Evolutionary conservation across 2,797 vertebrate species (phyloP).

Genomic region (Meriones psammophilus): DNA sequence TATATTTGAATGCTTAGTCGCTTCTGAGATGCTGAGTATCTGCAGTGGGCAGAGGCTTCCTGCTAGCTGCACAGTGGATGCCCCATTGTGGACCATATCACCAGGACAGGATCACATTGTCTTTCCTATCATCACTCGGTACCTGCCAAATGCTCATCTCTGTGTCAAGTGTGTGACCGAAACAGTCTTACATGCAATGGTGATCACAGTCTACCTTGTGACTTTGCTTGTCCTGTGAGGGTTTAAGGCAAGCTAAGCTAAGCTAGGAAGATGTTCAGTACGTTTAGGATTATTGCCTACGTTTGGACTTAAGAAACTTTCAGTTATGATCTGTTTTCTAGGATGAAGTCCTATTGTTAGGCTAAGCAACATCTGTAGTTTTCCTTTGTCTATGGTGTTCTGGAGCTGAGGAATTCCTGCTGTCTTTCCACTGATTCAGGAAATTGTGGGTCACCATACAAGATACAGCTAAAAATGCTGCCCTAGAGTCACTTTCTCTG

Average conservation of each 20-base stretch:
- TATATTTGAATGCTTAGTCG: neutral
- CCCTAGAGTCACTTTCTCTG: no score
- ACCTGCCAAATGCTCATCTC: neutral
- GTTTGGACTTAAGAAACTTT: neutral
- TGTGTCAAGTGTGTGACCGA: neutral
- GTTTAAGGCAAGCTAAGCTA: no score
- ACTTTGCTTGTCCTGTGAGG: neutral
- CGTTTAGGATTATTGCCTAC: neutral
- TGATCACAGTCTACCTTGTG: neutral
- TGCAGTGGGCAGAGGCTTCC: no score
- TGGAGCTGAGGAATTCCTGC: neutral
- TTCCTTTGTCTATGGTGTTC: neutral
- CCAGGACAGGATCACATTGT: neutral
- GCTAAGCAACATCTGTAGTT: neutral
- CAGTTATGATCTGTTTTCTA: neutral
- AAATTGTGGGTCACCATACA: neutral
- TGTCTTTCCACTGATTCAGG: neutral
- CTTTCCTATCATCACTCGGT: neutral
- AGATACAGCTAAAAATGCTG: neutral
- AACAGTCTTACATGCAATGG: no score
- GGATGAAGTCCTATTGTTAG: neutral
- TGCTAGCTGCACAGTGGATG: neutral
- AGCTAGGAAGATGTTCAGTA: no score
- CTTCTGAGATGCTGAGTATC: neutral
- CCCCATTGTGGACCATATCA: neutral